Percentiles rank a stretch among this genome's conserved stretches.
Evolutionary conservation across 2,888 invertebrate genomes (phyloP).

Genomic region (Anarsia innoxiella): DNA sequence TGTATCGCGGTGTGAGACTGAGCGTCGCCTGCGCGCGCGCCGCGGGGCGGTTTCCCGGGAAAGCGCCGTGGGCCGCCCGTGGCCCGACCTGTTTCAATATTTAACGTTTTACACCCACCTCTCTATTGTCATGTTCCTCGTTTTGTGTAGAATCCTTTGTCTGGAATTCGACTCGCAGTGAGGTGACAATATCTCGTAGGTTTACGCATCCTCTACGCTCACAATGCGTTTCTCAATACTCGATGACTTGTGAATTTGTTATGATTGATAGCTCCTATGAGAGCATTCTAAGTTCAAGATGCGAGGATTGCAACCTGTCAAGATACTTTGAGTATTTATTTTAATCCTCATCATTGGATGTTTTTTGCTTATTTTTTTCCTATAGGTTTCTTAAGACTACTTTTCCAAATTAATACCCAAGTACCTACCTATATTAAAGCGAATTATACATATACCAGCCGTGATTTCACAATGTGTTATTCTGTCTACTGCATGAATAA

Average conservation of each 20-base stretch:
- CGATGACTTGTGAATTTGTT: conserved; percentile 75
- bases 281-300: conserved; percentile 36
- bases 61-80: conserved; percentile 36
- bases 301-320: no score
- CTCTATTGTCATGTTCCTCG: conserved; percentile 50
- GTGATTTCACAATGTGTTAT: no score
- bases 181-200: conserved; percentile 71
- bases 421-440: no score
- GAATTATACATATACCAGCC: no score
- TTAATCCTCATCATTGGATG: no score
- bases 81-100: conserved; percentile 59
- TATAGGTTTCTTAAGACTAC: no score
- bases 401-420: no score
- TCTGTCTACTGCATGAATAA: no score
- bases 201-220: conserved; percentile 57
- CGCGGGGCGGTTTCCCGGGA: conserved; percentile 71
- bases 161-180: conserved; percentile 53
- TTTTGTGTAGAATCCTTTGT: conserved; percentile 63
- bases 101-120: conserved; percentile 67
- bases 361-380: no score
- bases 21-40: conserved; percentile 60
- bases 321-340: no score
- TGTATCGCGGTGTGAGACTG: conserved; percentile 62
- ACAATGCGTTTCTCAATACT: conserved; percentile 65
- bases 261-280: conserved; percentile 61